Evolutionary conservation across 2,888 invertebrate genomes (phyloP).

Genomic region (Euplexia lucipara): DNA sequence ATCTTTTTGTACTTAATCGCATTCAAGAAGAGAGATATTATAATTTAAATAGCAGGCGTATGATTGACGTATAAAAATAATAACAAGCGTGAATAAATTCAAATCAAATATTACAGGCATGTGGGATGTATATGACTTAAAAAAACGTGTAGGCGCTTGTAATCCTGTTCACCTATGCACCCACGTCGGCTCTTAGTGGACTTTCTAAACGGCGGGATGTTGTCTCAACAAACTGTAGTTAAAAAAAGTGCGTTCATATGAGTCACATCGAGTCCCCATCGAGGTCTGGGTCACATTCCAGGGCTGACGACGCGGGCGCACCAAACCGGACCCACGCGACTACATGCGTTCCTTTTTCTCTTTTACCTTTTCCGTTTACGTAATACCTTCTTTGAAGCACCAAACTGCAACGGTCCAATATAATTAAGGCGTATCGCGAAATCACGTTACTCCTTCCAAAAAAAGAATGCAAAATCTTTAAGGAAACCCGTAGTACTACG

Average conservation of each 20-base stretch:
- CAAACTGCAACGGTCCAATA: slow-evolving; percentile 44
- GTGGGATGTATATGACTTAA: slow-evolving; percentile 72
- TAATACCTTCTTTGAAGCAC: slow-evolving; percentile 67
- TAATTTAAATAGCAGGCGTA: slow-evolving; percentile 47
- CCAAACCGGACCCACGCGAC: slow-evolving; percentile 78
- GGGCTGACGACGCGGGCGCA: slow-evolving; percentile 71
- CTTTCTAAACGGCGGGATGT: slow-evolving; percentile 83
- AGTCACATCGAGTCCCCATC: slow-evolving; percentile 85
- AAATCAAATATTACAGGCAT: slow-evolving; percentile 58
- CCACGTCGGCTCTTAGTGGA: slow-evolving; percentile 75
- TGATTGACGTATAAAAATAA: slow-evolving; percentile 51
- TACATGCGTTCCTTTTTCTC: slow-evolving; percentile 68
- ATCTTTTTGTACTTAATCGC: slow-evolving; percentile 30
- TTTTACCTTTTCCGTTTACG: slow-evolving; percentile 70
- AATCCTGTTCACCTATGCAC: slow-evolving; percentile 84
- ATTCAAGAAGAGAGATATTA: slow-evolving; percentile 38
- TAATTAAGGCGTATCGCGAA: slow-evolving; percentile 20
- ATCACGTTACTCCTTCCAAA: slow-evolving; percentile 15
- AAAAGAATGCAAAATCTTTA: slow-evolving; percentile 22
- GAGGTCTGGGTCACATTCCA: slow-evolving; percentile 90
- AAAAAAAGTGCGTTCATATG: slow-evolving; percentile 77
- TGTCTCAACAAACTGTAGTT: slow-evolving; percentile 68
- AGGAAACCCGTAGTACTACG: slow-evolving; percentile 42
- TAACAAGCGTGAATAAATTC: slow-evolving; percentile 57
- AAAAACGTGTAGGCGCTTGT: slow-evolving; percentile 75